These are phyloP conservation scores for Phylloscopus trochilus DNA, from an alignment of 2,113 vertebrate species.

Conservation along the genomic window DNA sequence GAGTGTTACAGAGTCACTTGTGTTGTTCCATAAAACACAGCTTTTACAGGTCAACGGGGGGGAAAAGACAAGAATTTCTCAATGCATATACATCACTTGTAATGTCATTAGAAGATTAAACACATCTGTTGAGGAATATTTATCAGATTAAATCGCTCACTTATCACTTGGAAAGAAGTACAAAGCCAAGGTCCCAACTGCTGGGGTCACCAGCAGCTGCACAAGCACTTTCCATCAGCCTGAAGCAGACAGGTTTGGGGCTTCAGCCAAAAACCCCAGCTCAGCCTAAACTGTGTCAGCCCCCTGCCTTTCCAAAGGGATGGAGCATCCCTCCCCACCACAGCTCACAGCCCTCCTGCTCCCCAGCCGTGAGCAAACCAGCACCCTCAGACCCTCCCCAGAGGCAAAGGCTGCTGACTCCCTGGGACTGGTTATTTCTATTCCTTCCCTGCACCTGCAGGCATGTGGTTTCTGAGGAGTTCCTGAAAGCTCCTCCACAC, in stretches of 20 bases:
- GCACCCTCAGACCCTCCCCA: neutral
- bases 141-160: neutral
- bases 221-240: neutral
- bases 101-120: conserved; percentile 29
- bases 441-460: neutral
- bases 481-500: neutral
- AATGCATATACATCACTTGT: neutral
- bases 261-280: neutral
- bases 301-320: neutral
- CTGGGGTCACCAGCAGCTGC: neutral
- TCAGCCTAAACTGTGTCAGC: neutral
- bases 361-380: neutral
- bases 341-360: neutral
- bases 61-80: neutral
- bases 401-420: neutral
- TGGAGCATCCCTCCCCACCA: neutral
- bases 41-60: neutral
- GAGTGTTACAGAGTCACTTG: neutral
- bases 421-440: neutral
- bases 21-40: neutral
- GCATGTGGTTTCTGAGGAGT: neutral
- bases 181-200: neutral
- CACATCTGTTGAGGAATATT: neutral
- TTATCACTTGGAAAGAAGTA: neutral
- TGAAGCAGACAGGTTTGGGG: neutral